Evolutionary conservation across 2,797 vertebrate genomes (phyloP).

Genomic region (Tapera naevia): DNA sequence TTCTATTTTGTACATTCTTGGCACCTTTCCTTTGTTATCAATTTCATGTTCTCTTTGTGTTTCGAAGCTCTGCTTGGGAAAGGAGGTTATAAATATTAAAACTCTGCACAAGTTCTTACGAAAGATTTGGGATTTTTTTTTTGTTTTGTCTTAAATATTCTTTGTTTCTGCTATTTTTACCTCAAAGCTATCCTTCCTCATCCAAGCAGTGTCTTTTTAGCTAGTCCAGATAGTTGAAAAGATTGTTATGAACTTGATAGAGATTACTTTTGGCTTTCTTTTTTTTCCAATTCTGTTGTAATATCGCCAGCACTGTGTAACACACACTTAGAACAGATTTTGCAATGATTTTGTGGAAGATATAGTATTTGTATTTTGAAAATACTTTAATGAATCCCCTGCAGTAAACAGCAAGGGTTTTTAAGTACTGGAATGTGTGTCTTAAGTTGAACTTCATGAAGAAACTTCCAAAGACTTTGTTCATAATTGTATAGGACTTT

Average conservation of each 20-base stretch:
- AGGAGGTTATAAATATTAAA: conserved; percentile 27
- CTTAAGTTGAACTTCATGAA: not conserved
- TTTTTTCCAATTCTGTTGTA: not conserved
- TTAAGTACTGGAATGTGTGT: not conserved
- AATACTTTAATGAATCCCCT: not conserved
- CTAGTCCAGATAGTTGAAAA: conserved; percentile 7
- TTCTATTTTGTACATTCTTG: conserved; percentile 62
- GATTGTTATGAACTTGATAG: conserved; percentile 19
- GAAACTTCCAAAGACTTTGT: conserved; percentile 18
- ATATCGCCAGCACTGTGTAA: not conserved
- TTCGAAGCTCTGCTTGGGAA: conserved; percentile 6
- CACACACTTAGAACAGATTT: not conserved
- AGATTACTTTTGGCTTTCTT: conserved; percentile 30
- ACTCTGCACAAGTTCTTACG: not conserved
- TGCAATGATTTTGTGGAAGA: not conserved
- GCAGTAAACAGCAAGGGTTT: not conserved
- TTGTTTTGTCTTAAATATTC: conserved; percentile 9
- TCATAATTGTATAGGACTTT: conserved; percentile 23
- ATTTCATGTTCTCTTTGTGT: conserved; percentile 23
- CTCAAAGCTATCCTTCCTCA: not conserved
- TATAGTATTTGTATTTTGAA: not conserved
- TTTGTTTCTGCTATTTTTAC: conserved; percentile 38
- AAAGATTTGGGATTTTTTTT: not conserved
- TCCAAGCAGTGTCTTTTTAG: conserved; percentile 42
- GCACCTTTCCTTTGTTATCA: conserved; percentile 27